Conservation (phyloP, 2,797 vertebrate genomes). For the Neosalanx taihuensis region DNA sequence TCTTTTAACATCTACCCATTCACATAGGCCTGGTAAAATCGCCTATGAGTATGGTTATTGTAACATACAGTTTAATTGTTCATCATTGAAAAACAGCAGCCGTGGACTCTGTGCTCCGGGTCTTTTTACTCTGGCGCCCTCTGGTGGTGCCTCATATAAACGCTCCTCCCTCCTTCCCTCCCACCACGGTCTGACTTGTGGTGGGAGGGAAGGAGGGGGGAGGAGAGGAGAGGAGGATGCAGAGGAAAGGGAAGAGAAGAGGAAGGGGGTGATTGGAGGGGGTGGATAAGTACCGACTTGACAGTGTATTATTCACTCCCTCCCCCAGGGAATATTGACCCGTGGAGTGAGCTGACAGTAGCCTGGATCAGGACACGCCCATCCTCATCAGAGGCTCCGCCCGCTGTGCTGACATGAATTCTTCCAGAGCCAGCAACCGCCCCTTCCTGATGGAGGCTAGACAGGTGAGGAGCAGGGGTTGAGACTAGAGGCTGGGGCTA, state of each 20-base stretch:
- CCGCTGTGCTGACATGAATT: constrained; percentile 82
- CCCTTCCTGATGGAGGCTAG: constrained; percentile 71
- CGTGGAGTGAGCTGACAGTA: constrained; percentile 79
- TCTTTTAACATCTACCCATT: too few relatives aligned
- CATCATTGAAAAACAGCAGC: too few relatives aligned
- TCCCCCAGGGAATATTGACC: constrained; percentile 76
- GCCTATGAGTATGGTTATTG: too few relatives aligned
- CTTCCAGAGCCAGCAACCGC: constrained; percentile 56
- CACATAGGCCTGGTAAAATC: too few relatives aligned
- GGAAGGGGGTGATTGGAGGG: not conserved
- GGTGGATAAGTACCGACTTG: not conserved
- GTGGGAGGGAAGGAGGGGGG: not conserved
- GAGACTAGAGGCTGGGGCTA: too few relatives aligned
- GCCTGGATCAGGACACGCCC: constrained; percentile 61
- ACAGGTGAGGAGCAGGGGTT: constrained; percentile 58
- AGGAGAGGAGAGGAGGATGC: too few relatives aligned
- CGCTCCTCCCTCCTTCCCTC: too few relatives aligned
- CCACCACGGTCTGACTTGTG: not conserved
- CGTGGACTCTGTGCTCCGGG: too few relatives aligned
- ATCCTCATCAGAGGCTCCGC: constrained; percentile 76
- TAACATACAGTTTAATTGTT: too few relatives aligned
- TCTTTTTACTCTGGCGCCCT: too few relatives aligned
- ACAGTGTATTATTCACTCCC: not conserved
- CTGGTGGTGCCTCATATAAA: too few relatives aligned
- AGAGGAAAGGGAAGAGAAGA: not conserved